Evolutionary conservation across 2,888 invertebrate genomes (phyloP).

Genomic region (Nomada flava): DNA sequence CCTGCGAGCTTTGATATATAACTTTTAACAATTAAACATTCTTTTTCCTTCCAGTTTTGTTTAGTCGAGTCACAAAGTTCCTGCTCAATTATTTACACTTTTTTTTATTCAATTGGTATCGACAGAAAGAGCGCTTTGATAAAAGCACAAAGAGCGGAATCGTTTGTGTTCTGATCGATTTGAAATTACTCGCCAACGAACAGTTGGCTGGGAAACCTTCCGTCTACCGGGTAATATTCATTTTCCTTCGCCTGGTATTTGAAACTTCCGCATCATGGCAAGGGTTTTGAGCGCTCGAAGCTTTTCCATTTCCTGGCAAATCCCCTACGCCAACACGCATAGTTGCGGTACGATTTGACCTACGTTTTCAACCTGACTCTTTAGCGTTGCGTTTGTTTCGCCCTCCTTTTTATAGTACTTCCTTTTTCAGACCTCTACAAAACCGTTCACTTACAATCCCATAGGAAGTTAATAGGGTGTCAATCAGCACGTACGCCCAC

Average conservation of each 20-base stretch:
- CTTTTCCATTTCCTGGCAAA: constrained; percentile 74
- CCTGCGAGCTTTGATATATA: no score
- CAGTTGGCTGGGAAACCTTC: constrained; percentile 33
- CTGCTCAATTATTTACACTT: not conserved
- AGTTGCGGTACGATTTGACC: constrained; percentile 46
- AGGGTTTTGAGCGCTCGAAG: constrained; percentile 62
- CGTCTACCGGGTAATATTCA: constrained; percentile 48
- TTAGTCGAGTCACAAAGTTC: not conserved
- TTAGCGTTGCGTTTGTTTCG: constrained; percentile 7
- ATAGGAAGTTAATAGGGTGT: not conserved
- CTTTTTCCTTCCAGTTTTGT: no score
- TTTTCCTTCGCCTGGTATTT: constrained; percentile 50
- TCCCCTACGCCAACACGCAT: constrained; percentile 62
- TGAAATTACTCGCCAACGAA: constrained; percentile 42
- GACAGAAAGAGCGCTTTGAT: not conserved
- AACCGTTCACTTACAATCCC: not conserved
- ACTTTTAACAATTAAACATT: not conserved
- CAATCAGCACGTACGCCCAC: not conserved
- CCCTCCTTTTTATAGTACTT: not conserved
- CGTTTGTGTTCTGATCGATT: constrained; percentile 23
- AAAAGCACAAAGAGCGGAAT: not conserved
- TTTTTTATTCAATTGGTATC: constrained; percentile 7
- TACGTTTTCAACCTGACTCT: constrained; percentile 51
- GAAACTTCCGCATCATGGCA: constrained; percentile 48
- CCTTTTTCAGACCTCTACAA: constrained; percentile 1